A percentile compares a stretch with the other conserved stretches of the same genome.
Conservation (phyloP, 2,113 vertebrate species). For the Malurus elegans region DNA sequence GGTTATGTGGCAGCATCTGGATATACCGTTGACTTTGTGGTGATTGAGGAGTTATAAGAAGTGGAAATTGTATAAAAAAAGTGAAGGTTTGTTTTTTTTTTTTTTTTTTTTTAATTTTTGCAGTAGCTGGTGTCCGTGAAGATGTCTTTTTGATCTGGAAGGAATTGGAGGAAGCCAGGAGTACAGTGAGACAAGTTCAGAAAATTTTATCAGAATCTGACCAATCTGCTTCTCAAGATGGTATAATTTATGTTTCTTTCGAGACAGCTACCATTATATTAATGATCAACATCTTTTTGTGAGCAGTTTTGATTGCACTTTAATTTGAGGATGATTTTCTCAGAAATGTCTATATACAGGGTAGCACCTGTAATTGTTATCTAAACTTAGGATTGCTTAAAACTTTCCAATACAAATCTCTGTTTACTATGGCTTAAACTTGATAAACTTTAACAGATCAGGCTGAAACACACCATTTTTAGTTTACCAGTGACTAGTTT, state of each 20-base stretch:
- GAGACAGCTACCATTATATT: background rate
- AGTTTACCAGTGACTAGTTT: background rate
- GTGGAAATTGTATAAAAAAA: background rate
- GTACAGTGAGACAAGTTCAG: slow-evolving; percentile 63
- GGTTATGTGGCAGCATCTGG: background rate
- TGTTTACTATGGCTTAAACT: background rate
- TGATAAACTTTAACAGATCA: background rate
- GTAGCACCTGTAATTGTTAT: background rate
- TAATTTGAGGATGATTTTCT: background rate
- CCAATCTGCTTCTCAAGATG: background rate
- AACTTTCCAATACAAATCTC: background rate
- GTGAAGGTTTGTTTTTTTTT: background rate
- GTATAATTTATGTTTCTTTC: slow-evolving; percentile 33
- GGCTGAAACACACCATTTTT: background rate
- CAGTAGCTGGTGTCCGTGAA: slow-evolving; percentile 75
- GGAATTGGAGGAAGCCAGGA: slow-evolving; percentile 78
- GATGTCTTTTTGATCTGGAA: slow-evolving; percentile 81
- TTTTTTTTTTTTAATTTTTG: background rate
- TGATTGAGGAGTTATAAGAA: background rate
- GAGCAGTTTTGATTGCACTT: background rate
- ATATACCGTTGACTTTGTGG: background rate
- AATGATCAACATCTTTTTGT: background rate
- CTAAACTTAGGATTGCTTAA: background rate
- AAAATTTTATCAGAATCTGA: slow-evolving; percentile 56
- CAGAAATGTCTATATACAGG: background rate